A percentile compares a stretch with the other conserved stretches of the same genome.
These are phyloP conservation scores for Argya squamiceps DNA, from an alignment of 2,797 vertebrate genomes.

Conservation along the genomic window DNA sequence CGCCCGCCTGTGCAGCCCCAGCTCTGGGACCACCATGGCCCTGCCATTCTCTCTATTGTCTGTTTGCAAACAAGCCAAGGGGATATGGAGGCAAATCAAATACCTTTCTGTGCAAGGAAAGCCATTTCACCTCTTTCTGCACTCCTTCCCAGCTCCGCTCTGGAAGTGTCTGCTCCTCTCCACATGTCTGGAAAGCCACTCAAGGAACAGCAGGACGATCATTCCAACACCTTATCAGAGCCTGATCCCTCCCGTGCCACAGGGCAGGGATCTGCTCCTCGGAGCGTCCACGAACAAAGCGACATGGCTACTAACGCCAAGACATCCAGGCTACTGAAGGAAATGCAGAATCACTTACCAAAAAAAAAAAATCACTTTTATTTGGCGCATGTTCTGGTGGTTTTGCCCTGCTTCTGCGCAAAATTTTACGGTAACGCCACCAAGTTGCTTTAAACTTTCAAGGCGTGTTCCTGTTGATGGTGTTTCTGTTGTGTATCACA, in stretches of 20 bases:
- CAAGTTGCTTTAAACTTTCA: slow-evolving; percentile 45
- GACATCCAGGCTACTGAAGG: slow-evolving; percentile 3
- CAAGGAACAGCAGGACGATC: neutral
- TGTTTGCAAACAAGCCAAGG: neutral
- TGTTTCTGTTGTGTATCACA: neutral
- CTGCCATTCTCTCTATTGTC: neutral
- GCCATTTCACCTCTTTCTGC: neutral
- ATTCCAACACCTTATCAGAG: neutral
- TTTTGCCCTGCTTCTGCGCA: neutral
- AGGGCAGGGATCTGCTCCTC: neutral
- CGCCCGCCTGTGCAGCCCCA: neutral
- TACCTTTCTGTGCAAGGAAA: slow-evolving; percentile 41
- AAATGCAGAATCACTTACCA: neutral
- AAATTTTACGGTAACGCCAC: neutral
- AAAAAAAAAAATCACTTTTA: neutral
- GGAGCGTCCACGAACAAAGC: neutral
- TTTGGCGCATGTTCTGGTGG: neutral
- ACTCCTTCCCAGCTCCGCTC: slow-evolving; percentile 38
- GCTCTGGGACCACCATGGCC: neutral
- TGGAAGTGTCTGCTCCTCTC: neutral
- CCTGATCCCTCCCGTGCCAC: neutral
- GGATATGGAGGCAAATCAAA: slow-evolving; percentile 43
- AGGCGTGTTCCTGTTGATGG: neutral
- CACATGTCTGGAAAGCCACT: neutral
- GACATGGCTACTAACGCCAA: neutral